These are phyloP conservation scores for Pangasius krempfi DNA, from an alignment of 2,797 vertebrate genomes.

Conservation along the genomic window DNA sequence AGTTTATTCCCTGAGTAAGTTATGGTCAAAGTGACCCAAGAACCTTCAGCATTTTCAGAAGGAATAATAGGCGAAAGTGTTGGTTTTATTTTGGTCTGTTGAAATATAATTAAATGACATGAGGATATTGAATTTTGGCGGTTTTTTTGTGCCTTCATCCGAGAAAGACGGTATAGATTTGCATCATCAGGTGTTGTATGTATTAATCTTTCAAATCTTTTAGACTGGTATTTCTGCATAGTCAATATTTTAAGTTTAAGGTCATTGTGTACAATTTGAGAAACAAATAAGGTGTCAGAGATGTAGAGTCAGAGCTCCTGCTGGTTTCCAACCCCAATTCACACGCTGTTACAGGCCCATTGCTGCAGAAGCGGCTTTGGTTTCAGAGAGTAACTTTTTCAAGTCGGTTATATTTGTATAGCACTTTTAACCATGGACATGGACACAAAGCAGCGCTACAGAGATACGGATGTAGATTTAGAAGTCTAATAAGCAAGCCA, in stretches of 20 bases:
- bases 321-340: slow-evolving; percentile 1
- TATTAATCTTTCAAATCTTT: neutral
- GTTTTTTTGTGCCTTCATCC: too few species aligned
- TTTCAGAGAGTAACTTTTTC: neutral
- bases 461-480: neutral
- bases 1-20: neutral
- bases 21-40: too few species aligned
- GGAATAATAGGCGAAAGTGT: neutral
- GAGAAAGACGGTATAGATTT: too few species aligned
- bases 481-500: neutral
- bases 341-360: neutral
- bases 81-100: neutral
- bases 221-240: neutral
- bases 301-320: neutral
- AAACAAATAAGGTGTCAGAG: neutral
- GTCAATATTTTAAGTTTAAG: neutral
- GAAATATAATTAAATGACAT: too few species aligned
- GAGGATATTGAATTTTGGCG: too few species aligned
- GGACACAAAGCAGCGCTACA: neutral
- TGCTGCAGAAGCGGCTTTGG: neutral
- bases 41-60: neutral
- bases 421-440: neutral
- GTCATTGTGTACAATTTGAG: neutral
- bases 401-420: neutral
- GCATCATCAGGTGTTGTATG: neutral